Evolutionary conservation across 1,140 invertebrate species (phyloP).

Genomic region (Aradophagus sp.): DNA sequence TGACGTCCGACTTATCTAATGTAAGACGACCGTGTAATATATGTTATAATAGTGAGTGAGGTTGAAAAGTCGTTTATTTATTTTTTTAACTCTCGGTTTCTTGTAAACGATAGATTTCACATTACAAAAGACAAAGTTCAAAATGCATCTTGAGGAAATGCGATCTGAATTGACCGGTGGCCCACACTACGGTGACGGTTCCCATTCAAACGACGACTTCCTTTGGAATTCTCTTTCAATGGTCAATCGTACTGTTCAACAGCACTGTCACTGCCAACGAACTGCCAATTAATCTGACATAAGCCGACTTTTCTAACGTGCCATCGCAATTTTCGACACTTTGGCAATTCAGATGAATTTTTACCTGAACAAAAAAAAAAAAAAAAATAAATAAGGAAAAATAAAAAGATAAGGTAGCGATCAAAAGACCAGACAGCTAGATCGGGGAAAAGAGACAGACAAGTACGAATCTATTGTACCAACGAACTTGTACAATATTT

Average conservation of each 20-base stretch:
- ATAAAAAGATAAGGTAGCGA: no score
- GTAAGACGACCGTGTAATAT: slow-evolving; percentile 28
- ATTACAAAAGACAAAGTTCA: not conserved
- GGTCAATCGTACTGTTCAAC: not conserved
- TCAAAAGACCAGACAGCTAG: no score
- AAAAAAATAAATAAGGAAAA: not conserved
- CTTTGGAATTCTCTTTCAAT: no score
- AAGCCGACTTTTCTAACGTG: slow-evolving; percentile 1
- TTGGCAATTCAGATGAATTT: slow-evolving; percentile 10
- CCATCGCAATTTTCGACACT: slow-evolving; percentile 8
- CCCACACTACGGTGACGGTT: not conserved
- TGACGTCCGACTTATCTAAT: slow-evolving; percentile 35
- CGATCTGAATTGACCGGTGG: slow-evolving; percentile 10
- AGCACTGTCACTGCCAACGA: slow-evolving; percentile 17
- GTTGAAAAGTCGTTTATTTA: slow-evolving; percentile 40
- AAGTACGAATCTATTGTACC: slow-evolving; percentile 9
- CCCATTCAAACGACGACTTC: not conserved
- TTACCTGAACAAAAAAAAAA: slow-evolving; percentile 3
- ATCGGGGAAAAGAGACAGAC: no score
- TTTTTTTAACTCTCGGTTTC: slow-evolving; percentile 27
- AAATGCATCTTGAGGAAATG: not conserved
- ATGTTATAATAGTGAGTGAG: slow-evolving; percentile 19
- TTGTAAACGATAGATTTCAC: not conserved
- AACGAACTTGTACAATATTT: slow-evolving; percentile 40
- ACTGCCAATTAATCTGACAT: slow-evolving; percentile 13